These are phyloP conservation scores for Meandrusa payeni DNA, from an alignment of 2,888 invertebrate species.

Conservation along the genomic window DNA sequence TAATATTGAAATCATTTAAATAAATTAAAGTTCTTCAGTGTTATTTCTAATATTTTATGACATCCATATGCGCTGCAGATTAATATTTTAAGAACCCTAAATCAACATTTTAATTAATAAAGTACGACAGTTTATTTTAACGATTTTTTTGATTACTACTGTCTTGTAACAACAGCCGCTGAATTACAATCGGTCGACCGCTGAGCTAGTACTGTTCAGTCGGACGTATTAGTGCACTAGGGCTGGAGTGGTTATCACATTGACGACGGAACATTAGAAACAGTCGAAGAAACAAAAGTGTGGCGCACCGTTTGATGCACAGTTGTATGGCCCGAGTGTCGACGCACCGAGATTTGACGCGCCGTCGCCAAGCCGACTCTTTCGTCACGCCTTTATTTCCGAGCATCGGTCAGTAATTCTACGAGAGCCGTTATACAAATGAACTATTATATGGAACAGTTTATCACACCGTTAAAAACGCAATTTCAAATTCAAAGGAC, in stretches of 20 bases:
- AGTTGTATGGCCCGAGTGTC: conserved; percentile 14
- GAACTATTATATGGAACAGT: conserved; percentile 6
- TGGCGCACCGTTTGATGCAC: conserved; percentile 20
- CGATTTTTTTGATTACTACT: no score
- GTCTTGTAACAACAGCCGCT: no score
- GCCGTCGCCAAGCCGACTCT: conserved; percentile 10
- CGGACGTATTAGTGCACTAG: neutral
- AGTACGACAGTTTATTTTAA: no score
- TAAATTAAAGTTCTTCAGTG: no score
- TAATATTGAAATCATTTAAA: no score
- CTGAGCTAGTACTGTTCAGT: no score
- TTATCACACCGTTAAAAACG: conserved; percentile 1
- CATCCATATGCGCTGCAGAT: no score
- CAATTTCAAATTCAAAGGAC: conserved; percentile 5
- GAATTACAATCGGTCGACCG: no score
- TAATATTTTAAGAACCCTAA: no score
- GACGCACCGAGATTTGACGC: conserved; percentile 12
- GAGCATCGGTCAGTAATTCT: conserved; percentile 6
- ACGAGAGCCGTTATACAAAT: conserved; percentile 15
- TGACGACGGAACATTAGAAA: neutral
- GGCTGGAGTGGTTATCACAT: conserved; percentile 5
- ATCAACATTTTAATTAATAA: no score
- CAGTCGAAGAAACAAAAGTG: conserved; percentile 18
- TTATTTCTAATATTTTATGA: no score
- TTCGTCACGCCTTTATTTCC: conserved; percentile 16